phyloP scores from a whole-genome alignment of 2,113 vertebrate species.

The Hypomesus transpacificus region DNA sequence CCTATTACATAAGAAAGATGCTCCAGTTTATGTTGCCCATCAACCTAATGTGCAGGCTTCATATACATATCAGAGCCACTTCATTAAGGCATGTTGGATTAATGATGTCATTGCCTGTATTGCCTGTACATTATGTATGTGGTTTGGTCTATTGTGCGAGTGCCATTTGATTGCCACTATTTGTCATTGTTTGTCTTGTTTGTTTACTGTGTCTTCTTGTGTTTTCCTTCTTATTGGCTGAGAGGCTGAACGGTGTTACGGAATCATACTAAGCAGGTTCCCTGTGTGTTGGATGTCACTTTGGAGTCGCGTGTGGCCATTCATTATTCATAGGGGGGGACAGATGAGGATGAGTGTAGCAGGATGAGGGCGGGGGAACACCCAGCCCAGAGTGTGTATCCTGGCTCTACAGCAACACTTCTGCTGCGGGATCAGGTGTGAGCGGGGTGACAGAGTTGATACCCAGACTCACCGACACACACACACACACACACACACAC shows the following conservation, averaged over 20 bases:
- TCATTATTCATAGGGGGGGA: neutral
- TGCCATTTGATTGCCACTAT: neutral
- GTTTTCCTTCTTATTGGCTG: neutral
- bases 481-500: no score
- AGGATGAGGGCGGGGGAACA: no score
- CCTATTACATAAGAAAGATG: neutral
- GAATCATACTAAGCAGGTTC: neutral
- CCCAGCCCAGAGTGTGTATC: neutral
- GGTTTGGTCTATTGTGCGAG: neutral
- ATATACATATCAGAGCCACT: neutral
- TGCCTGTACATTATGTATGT: neutral
- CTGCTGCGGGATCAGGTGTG: no score
- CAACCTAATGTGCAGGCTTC: neutral
- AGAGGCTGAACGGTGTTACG: neutral
- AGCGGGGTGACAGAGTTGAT: no score
- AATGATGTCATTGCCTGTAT: neutral
- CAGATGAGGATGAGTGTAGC: neutral
- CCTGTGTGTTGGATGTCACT: neutral
- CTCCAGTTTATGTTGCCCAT: neutral
- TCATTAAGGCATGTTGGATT: neutral
- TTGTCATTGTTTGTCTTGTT: neutral
- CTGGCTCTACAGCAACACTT: neutral
- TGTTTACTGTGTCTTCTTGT: neutral
- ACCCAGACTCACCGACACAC: no score
- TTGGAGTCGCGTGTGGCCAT: neutral